Base-by-base conservation (phyloP, 2,888 invertebrate species). In the Eristalis pertinax region DNA sequence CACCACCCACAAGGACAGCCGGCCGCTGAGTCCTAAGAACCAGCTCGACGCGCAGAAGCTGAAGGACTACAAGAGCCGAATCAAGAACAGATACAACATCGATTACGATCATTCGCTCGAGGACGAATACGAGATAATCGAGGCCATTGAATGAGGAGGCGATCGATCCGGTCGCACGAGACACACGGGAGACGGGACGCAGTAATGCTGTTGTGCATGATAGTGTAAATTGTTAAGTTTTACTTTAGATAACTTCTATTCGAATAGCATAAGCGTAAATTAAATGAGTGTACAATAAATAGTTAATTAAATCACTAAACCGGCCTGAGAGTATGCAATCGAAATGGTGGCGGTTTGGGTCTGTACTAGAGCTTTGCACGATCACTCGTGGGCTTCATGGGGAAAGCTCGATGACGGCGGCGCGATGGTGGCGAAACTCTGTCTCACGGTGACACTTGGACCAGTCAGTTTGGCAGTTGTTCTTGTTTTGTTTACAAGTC, bases 81-180 rank as follows among this genome's bases (percentile, higher is more conserved):
- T 92, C 65, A 93, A 92, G 89, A 93, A 93, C 78, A 92, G 93
- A 91, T 93, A 93, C 89, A 93, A 93, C 85, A 93, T 93, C 90
- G 93, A 93, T 91, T 93, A 93, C 89, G 93, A 93, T 90, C 92
- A 93, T 91, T 92, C 93, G 88, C 90, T 93, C 88, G 93, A 93
- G 88, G 93, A 92, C 90, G 92, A 93, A 91, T 93, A 93, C 90
- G 93, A 93, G 91, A 93, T 93, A 91, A 93, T 93, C 89, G 92
- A 93, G 90, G 93, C 93, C 91, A 92, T 92, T 89, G 93, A 93
- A 90, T 93, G 89, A 91, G 77, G 22, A 43, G 32, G 32, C 32
- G 32, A 32, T 32, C 32, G 43, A 26, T 22, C 38, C 26, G 13
- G 11, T 50, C 50, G 50, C 50, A 19, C 19, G 60, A 26, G 62